Conservation (phyloP, 2,888 invertebrate species). For the Phymatocera aterrima region DNA sequence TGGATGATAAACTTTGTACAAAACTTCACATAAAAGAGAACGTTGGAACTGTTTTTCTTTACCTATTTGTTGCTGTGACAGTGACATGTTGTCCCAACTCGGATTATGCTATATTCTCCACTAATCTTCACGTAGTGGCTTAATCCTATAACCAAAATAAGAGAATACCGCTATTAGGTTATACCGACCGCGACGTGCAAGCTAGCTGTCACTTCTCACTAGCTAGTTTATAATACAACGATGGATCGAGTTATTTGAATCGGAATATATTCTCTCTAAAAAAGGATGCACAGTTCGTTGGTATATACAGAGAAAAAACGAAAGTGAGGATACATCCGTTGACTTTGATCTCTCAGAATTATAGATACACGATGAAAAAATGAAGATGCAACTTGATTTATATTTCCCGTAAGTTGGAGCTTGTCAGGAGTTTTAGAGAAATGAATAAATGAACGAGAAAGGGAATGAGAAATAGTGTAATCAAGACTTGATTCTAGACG, state of each 20-base stretch:
- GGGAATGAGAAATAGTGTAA: too few species aligned
- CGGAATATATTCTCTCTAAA: background rate
- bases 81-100: too few species aligned
- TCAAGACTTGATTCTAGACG: too few species aligned
- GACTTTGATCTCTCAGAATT: too few species aligned
- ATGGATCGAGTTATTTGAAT: background rate
- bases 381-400: too few species aligned
- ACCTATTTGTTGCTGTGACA: constrained; percentile 41
- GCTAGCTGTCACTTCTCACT: background rate
- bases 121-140: background rate
- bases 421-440: too few species aligned
- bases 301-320: background rate
- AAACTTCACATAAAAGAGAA: background rate
- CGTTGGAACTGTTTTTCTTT: background rate
- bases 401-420: too few species aligned
- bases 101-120: background rate
- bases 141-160: too few species aligned
- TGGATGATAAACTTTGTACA: background rate
- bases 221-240: background rate
- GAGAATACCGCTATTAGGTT: background rate
- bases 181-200: background rate
- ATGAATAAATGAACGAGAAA: too few species aligned
- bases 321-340: background rate
- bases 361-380: background rate
- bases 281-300: background rate